Evolutionary conservation across 2,888 invertebrate species (phyloP), one percentile per base, ranked within the genome.

Genomic region (Philopedon plagiatum): DNA sequence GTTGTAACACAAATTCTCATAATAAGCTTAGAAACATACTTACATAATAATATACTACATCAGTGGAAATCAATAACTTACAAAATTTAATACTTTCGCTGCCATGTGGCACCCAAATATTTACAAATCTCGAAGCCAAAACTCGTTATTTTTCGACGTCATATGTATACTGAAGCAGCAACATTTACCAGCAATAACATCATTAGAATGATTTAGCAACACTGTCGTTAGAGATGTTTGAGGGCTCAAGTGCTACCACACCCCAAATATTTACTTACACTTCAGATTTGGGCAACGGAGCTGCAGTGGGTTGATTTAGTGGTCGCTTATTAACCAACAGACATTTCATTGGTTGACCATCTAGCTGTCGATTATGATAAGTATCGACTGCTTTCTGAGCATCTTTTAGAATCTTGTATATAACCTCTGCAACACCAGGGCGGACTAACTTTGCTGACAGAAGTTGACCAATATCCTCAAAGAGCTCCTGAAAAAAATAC

Each of bases 291-390:
- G 76, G 83, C 23, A 87, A 80, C 1, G 87, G 85, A 46, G 87
- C 86, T 54, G 86, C 87, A 19, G 89, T 88, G 11, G 90, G 88
- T 79, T 90, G 90, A 82, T 89, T 88, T 75, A 90, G 87, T 44
- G 91, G 88, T 80, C 93, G 87, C 44, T 94, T 93, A 82, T 94
- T 93, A 5, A 95, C 94, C 75, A 96, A 87, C 64, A 95, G 89
- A 83, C 95, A 96, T 83, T 94, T 95, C 96, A 96, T 96, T 3
- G 96, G 96, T 82, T 95, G 94, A 0, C 97, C 96, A 87, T 98
- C 97, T 46, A 98, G 87, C 82, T 96, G 96, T 60, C 97, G 88
- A 85, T 97, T 96, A 84, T 97, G 96, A 86, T 97, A 97, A 63
- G 95, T 92, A 79, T 96, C 95, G 1, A 97, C 95, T 1, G 98